Conservation (phyloP, 2,113 vertebrate genomes). For the Ariopsis seemanni region DNA sequence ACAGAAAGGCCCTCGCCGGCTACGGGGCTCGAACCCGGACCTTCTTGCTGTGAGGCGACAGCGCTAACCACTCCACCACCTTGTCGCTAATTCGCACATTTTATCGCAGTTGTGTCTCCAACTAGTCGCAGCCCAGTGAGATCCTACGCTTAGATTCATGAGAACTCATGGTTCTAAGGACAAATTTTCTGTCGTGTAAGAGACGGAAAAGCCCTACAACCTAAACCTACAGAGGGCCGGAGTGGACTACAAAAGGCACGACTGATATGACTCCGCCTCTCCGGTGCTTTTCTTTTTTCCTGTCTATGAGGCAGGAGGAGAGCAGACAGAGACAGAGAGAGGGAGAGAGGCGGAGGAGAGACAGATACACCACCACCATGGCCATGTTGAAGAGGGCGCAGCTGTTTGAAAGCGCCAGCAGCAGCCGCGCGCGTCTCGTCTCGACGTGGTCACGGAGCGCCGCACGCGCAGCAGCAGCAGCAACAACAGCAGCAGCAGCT, state of each 20-base stretch:
- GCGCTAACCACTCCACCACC: too few relatives aligned
- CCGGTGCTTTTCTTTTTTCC: background rate
- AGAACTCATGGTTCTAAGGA: background rate
- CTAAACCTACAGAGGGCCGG: conserved; percentile 1
- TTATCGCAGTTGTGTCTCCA: too few relatives aligned
- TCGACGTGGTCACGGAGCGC: conserved; percentile 60
- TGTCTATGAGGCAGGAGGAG: background rate
- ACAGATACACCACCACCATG: conserved; percentile 63
- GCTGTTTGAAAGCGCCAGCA: conserved; percentile 57
- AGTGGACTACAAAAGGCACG: conserved; percentile 21
- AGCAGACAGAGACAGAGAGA: conserved; percentile 11
- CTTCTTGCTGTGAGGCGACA: too few relatives aligned
- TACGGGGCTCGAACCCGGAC: too few relatives aligned
- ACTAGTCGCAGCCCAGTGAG: too few relatives aligned
- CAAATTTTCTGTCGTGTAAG: background rate
- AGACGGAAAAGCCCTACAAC: background rate
- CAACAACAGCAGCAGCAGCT: conserved; percentile 63
- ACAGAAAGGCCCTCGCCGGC: too few relatives aligned
- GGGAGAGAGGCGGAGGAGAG: conserved; percentile 28
- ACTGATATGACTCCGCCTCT: conserved; percentile 27
- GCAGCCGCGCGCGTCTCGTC: conserved; percentile 29
- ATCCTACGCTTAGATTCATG: too few relatives aligned
- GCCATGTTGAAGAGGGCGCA: conserved; percentile 64
- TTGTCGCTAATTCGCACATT: too few relatives aligned
- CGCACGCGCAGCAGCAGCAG: conserved; percentile 60